Evolutionary conservation across 2,888 invertebrate genomes (phyloP).

Genomic region (Calameuta filiformis): DNA sequence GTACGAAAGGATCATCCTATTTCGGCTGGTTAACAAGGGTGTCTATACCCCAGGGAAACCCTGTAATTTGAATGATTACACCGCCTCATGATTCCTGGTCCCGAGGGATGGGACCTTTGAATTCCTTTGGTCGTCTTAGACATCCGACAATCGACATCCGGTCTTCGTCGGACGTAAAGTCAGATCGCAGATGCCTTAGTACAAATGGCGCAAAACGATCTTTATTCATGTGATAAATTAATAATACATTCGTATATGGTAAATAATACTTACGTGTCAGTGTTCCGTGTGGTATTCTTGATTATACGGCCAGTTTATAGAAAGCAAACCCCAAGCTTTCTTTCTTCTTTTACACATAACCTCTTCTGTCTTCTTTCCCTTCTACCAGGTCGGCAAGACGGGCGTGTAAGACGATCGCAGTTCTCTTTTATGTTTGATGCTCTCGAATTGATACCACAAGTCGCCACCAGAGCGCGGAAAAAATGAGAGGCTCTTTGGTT

Average conservation of each 20-base stretch:
- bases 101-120: neutral
- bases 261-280: neutral
- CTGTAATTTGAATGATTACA: neutral
- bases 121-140: neutral
- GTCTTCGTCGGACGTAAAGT: neutral
- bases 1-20: neutral
- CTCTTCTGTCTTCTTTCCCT: neutral
- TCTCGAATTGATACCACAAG: neutral
- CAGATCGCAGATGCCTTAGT: neutral
- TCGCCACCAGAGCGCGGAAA: neutral
- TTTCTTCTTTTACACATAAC: neutral
- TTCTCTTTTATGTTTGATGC: neutral
- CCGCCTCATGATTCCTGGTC: neutral
- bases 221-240: constrained; percentile 1
- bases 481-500: neutral
- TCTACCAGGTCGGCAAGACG: neutral
- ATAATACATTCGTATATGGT: neutral
- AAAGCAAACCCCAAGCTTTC: neutral
- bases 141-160: neutral
- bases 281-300: neutral
- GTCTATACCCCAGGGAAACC: neutral
- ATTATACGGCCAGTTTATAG: neutral
- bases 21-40: neutral
- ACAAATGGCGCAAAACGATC: neutral
- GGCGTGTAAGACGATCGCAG: neutral